Evolutionary conservation across 2,888 invertebrate species (phyloP), one percentile per base, ranked within the genome.

Genomic region (Lasioglossum morio): DNA sequence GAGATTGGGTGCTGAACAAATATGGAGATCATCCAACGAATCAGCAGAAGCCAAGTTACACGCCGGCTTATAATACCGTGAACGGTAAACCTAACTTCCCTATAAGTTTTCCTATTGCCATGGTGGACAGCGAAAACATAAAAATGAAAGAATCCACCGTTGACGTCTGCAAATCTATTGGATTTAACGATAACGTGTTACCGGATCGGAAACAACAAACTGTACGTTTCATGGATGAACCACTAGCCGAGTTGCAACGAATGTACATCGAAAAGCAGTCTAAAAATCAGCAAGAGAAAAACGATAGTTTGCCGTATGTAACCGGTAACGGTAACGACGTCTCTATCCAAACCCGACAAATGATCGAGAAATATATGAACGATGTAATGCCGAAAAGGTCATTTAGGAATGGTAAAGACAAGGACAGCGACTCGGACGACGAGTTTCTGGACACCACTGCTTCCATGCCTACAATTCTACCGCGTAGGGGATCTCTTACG

Each of bases 401-500:
- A 37, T 75, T 81, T 0, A 89, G 73, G 40, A 74, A 77, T 46
- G 87, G 79, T 53, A 91, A 90, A 46, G 94, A 92, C 3, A 92
- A 90, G 46, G 94, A 93, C 27, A 89, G 90, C 2, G 94, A 94
- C 73, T 94, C 94, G 0, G 94, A 95, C 48, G 95, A 95, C 10
- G 95, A 94, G 82, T 95, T 93, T 84, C 89, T 95, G 75, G 95
- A 95, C 69, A 95, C 95, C 5, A 95, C 95, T 19, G 85, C 92
- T 10, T 94, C 89, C 70, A 92, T 94, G 93, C 91, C 91, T 23
- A 60, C 79, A 19, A 85, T 86, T 2, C 70, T 77, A n/a, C 79
- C 90, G 12, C 89, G 90, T 23, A 92, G 93, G 76, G 92, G 88
- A 78, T 95, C 95, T 5, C 79, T 94, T 8, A 93, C 94, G 14